Evolutionary conservation across 2,888 invertebrate genomes (phyloP).

Genomic region (Leuctra nigra): DNA sequence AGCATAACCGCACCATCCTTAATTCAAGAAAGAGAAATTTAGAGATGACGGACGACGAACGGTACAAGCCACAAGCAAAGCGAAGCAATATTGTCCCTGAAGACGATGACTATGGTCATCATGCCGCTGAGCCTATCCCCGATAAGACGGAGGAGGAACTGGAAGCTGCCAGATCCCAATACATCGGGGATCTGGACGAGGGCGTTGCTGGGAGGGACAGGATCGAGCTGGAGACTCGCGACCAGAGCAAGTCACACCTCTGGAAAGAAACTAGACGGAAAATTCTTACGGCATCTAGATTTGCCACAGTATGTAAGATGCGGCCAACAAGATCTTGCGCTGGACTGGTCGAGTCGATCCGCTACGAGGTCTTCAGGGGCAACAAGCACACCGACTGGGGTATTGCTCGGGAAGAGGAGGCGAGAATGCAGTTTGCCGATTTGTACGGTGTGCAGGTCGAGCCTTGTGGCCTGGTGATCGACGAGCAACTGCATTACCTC

Average conservation of each 20-base stretch:
- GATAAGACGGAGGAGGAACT: not conserved
- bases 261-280: conserved; percentile 19
- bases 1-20: not conserved
- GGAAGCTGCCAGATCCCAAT: not conserved
- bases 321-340: conserved; percentile 21
- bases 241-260: not conserved
- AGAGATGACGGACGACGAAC: not conserved
- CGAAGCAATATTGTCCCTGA: not conserved
- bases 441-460: conserved; percentile 24
- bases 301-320: conserved; percentile 26
- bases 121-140: not conserved
- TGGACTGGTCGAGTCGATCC: conserved; percentile 24
- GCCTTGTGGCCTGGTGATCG: conserved; percentile 32
- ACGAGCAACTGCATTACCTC: conserved; percentile 23
- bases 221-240: not conserved
- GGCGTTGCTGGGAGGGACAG: not conserved
- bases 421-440: conserved; percentile 25
- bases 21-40: not conserved
- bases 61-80: not conserved
- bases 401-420: conserved; percentile 24
- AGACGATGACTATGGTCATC: not conserved
- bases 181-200: not conserved
- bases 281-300: conserved; percentile 28
- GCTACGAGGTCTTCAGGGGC: conserved; percentile 24
- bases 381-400: conserved; percentile 26